phyloP scores from a whole-genome alignment of 1,140 invertebrate genomes.

The Trichogramma pretiosum region DNA sequence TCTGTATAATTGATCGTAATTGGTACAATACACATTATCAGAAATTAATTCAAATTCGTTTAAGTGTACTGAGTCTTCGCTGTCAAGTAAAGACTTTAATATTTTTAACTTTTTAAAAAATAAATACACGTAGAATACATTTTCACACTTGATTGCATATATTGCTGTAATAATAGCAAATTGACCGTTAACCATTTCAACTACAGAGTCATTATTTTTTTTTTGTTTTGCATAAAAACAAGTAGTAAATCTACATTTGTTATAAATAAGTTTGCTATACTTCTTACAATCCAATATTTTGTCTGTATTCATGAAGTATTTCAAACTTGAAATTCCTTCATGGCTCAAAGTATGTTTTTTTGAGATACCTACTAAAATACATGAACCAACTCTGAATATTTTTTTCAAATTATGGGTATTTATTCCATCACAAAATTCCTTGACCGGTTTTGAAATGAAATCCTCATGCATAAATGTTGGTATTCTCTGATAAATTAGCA shows the following conservation, averaged over 20 bases:
- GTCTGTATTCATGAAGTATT: neutral
- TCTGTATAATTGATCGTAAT: neutral
- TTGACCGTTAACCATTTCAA: neutral
- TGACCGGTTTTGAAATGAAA: neutral
- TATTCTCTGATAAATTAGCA: neutral
- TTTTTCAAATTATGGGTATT: neutral
- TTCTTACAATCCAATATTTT: neutral
- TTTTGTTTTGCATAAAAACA: neutral
- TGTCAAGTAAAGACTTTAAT: neutral
- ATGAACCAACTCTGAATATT: neutral
- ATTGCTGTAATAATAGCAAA: neutral
- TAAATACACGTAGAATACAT: neutral
- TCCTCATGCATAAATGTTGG: neutral
- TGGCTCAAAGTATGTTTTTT: neutral
- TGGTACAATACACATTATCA: neutral
- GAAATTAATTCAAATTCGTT: neutral
- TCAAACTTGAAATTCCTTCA: neutral
- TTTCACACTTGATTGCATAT: neutral
- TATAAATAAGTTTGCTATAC: neutral
- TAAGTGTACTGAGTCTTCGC: neutral
- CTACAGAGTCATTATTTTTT: neutral
- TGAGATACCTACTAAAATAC: neutral
- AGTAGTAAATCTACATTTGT: neutral
- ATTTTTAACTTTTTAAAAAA: neutral
- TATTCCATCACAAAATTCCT: neutral